Evolutionary conservation across 2,888 invertebrate species (phyloP).

Genomic region (Lithodes maja): DNA sequence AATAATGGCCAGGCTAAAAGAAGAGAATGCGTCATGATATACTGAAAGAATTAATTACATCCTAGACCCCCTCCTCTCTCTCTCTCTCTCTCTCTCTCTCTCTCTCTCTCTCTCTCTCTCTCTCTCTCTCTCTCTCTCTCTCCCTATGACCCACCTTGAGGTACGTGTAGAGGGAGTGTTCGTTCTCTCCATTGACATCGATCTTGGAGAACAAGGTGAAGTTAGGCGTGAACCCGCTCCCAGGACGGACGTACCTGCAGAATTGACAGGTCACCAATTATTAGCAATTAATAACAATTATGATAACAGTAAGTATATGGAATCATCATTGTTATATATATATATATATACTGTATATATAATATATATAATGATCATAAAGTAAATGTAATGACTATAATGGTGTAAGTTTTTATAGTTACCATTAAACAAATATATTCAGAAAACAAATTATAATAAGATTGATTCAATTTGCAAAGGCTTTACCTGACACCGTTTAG

Average conservation of each 20-base stretch:
- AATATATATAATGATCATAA: neutral
- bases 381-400: neutral
- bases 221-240: constrained; percentile 75
- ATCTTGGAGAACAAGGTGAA: constrained; percentile 75
- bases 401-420: neutral
- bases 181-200: constrained; percentile 76
- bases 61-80: no score
- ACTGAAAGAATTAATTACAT: no score
- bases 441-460: neutral
- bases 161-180: constrained; percentile 75
- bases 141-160: constrained; percentile 75
- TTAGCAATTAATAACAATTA: neutral
- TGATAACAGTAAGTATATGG: no score
- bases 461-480: neutral
- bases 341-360: neutral
- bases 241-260: constrained; percentile 75
- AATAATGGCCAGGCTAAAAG: no score
- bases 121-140: no score
- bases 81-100: no score
- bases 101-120: no score
- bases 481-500: constrained; percentile 74
- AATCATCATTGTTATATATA: neutral
- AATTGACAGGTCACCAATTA: neutral
- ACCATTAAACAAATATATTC: neutral
- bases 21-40: no score